Evolutionary conservation across 2,888 invertebrate genomes (phyloP).

Genomic region (Dinocampus coccinellae): DNA sequence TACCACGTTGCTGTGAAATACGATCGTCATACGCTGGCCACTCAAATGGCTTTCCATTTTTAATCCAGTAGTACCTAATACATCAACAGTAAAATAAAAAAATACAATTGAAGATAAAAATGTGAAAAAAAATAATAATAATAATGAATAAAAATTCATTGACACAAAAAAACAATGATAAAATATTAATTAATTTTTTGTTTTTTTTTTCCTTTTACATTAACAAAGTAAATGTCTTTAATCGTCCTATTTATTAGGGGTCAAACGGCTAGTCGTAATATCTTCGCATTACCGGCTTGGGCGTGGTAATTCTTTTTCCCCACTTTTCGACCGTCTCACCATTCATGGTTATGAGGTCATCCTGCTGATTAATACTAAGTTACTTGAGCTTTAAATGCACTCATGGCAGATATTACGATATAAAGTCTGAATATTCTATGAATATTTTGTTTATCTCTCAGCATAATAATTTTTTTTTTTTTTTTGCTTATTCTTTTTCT

Average conservation of each 20-base stretch:
- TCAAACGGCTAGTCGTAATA: constrained; percentile 47
- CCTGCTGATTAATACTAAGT: constrained; percentile 66
- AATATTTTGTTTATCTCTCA: constrained; percentile 10
- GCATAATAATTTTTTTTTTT: constrained; percentile 1
- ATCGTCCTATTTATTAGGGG: constrained; percentile 33
- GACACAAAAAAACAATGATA: not conserved
- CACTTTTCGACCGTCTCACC: constrained; percentile 33
- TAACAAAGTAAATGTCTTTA: constrained; percentile 11
- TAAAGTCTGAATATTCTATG: constrained; percentile 28
- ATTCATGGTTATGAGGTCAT: constrained; percentile 66
- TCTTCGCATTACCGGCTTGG: constrained; percentile 47
- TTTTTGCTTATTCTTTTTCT: constrained; percentile 7
- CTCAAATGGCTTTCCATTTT: constrained; percentile 95
- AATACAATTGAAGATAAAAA: not conserved
- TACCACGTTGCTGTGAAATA: constrained; percentile 93
- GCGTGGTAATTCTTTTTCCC: constrained; percentile 62
- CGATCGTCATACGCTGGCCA: constrained; percentile 95
- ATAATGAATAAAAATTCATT: not conserved
- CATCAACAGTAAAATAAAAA: not conserved
- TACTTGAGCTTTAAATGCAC: constrained; percentile 58
- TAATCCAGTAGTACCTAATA: constrained; percentile 90
- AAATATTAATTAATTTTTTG: not conserved
- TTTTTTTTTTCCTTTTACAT: no score
- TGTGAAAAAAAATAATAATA: not conserved
- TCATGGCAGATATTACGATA: constrained; percentile 39